Evolutionary conservation across 1,140 invertebrate genomes (phyloP), one percentile per base, ranked within the genome.

Genomic region (Musca vetustissima): DNA sequence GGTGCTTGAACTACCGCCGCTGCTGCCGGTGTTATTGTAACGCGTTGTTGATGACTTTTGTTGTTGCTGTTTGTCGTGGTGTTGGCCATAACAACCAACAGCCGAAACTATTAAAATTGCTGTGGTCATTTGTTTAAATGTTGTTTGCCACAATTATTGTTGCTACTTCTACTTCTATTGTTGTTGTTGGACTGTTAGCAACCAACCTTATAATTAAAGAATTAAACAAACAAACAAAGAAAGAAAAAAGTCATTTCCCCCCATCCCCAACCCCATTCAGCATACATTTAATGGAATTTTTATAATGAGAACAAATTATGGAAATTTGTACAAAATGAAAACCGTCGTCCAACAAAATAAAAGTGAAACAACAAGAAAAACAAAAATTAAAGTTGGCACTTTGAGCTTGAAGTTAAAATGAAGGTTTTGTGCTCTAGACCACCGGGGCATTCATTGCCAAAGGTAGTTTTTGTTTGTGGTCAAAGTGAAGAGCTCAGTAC

Each of bases 121-220:
- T 61, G 57, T 61, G 57, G 28, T 61, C 57, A 61, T 61, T 61
- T 61, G 28, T 61, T 61, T 43, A 24, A 36, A 21, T 61, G 17
- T 61, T 43, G 21, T 9, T 21, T 61, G 17, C 7, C 21, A 19
- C 17, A 9, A 22, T 17, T 9, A 22, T 61, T 61, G 32, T 61
- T 43, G 28, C 28, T 28, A 4, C 8, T 59, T 15, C 7, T 52
- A 21, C 17, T 59, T 15, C 7, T 52, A 21, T 7, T 19, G 13
- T 17, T 9, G 49, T 61, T 61, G 32, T 61, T 43, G 28, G 57
- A 19, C n/a, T 36, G 32, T 61, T 61, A 36, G 28, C 57, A 61
- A 61, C 57, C 57, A 43, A 61, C 57, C 57, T 61, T 61, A 61
- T 61, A 61, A 61, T 61, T 61, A 61, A 61, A 61, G 57, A 61